Evolutionary conservation across 2,888 invertebrate species (phyloP).

Genomic region (Drosophila subquinaria): DNA sequence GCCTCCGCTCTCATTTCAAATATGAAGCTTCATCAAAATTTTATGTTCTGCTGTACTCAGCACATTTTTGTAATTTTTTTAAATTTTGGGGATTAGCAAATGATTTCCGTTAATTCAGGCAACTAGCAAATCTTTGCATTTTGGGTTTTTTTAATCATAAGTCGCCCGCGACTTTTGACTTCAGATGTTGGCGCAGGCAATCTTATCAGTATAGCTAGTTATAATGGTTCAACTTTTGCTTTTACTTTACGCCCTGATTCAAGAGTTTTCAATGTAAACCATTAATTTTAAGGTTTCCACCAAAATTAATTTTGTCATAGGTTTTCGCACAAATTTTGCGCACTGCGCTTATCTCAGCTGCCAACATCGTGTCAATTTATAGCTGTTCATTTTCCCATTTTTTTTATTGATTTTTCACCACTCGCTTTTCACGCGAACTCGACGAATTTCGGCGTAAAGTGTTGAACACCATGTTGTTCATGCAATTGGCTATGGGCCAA

Average conservation of each 20-base stretch:
- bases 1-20: constrained; percentile 42
- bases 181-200: neutral
- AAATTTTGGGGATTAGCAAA: constrained; percentile 25
- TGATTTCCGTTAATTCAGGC: constrained; percentile 65
- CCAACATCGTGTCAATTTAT: constrained; percentile 23
- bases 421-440: constrained; percentile 51
- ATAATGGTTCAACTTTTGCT: neutral
- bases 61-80: constrained; percentile 30
- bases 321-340: constrained; percentile 37
- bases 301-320: constrained; percentile 44
- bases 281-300: constrained; percentile 25
- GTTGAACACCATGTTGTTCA: constrained; percentile 31
- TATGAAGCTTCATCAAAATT: constrained; percentile 39
- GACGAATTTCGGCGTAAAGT: constrained; percentile 38
- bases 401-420: constrained; percentile 19
- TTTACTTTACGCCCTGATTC: constrained; percentile 13
- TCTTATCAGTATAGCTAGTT: constrained; percentile 9
- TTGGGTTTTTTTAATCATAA: constrained; percentile 11
- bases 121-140: constrained; percentile 59
- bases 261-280: constrained; percentile 28
- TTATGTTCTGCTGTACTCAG: constrained; percentile 15
- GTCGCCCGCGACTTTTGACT: constrained; percentile 19
- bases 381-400: constrained; percentile 1
- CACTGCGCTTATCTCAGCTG: constrained; percentile 16
- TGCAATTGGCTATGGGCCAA: constrained; percentile 60